Base-by-base conservation (phyloP, 1,140 invertebrate species). In the Olivierus martensii region DNA sequence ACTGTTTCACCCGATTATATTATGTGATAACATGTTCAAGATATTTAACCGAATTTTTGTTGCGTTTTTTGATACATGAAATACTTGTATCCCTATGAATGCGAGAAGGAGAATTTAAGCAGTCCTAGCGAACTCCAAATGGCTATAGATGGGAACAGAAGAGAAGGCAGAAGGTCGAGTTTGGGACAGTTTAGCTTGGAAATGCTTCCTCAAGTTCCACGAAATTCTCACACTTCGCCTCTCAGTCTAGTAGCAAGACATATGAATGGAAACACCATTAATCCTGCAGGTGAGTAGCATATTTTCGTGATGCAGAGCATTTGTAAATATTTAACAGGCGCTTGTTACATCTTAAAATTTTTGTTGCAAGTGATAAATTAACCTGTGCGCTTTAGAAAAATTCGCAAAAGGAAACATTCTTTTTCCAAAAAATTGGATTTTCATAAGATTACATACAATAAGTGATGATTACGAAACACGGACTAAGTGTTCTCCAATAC, bases 61-160 rank as follows among this genome's bases (percentile, higher is more conserved):
- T 65, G 63, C 64, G 56, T 66, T 78, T 79, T 19, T 77, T 97
- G 93, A 73, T 99, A 99, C 68, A 98, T 98, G 89, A 99, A 99
- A 71, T 99, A 99, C 73, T 73, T 99, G 38, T 99, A 99, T 68
- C 90, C 93, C 10, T 98, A 94, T 70, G 95, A 99, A 73, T 98
- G 93, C 69, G 89, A 96, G 63, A 96, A 93, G 73, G 81, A 87
- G 63, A 82, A 84, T 45, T 71, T 99, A 44, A 96, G 91, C 56
- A 87, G 85, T 2, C 85, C 88, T 1, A 77, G 78, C 2, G 95
- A 99, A 67, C 72, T 99, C 15, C 91, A 99, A 67, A 83, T 88
- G 0, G 95, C 95, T 17, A 99, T 99, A 49, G 95, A 99, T 67
- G 94, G 94, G 2, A 99, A 99, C 71, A 76, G 92, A 56, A 76